These are phyloP conservation scores for Thaumetopoea pityocampa DNA, from an alignment of 1,140 invertebrate species.

Conservation along the genomic window DNA sequence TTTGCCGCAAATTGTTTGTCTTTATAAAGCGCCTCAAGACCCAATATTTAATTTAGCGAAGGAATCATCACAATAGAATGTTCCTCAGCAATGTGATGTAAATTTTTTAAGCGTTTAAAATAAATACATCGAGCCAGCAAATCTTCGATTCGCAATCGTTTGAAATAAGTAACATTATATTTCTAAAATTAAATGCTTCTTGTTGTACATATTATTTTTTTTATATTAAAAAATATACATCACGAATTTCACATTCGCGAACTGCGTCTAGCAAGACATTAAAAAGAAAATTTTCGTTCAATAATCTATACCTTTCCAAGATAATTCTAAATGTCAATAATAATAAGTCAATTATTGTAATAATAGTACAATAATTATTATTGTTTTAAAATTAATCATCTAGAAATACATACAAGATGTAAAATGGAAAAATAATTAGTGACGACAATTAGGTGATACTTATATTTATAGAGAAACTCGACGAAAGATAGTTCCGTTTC, in stretches of 20 bases:
- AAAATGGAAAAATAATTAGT: conserved; percentile 62
- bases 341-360: conserved; percentile 65
- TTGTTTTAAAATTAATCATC: conserved; percentile 63
- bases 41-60: conserved; percentile 29
- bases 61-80: conserved; percentile 48
- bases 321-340: conserved; percentile 60
- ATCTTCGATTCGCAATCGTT: conserved; percentile 41
- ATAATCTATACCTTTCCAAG: conserved; percentile 47
- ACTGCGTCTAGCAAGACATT: conserved; percentile 25
- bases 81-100: conserved; percentile 65
- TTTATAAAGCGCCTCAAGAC: too few species aligned
- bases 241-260: conserved; percentile 32
- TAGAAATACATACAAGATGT: conserved; percentile 65
- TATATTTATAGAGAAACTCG: conserved; percentile 47
- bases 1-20: too few species aligned
- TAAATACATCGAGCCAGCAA: conserved; percentile 57
- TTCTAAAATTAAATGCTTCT: conserved; percentile 74
- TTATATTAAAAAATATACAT: conserved; percentile 40
- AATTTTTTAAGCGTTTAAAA: conserved; percentile 54
- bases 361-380: conserved; percentile 62
- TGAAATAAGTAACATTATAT: conserved; percentile 67
- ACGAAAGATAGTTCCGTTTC: too few species aligned
- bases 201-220: conserved; percentile 72
- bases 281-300: conserved; percentile 34
- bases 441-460: conserved; percentile 59